phyloP scores from a whole-genome alignment of 2,113 vertebrate species.

The Hipposideros armiger region DNA sequence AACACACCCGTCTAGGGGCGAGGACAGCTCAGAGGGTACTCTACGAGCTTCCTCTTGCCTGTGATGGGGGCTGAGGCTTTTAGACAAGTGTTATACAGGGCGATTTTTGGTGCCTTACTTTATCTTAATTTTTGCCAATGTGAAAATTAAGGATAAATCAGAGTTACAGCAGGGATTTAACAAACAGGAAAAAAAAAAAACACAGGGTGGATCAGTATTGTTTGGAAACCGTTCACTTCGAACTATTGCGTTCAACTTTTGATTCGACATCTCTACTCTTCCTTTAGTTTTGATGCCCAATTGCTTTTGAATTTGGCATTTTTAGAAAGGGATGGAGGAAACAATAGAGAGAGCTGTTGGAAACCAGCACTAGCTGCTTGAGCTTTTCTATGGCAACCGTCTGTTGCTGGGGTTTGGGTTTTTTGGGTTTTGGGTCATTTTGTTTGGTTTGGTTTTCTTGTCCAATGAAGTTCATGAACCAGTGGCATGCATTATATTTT shows the following conservation, averaged over 20 bases:
- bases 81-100: constrained; percentile 83
- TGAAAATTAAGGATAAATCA: constrained; percentile 90
- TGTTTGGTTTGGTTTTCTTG: constrained; percentile 83
- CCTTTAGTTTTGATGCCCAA: constrained; percentile 87
- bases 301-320: constrained; percentile 91
- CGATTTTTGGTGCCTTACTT: constrained; percentile 92
- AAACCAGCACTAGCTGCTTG: constrained; percentile 93
- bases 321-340: constrained; percentile 89
- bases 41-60: constrained; percentile 78
- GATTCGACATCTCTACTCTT: constrained; percentile 88
- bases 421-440: constrained; percentile 72
- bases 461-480: constrained; percentile 90
- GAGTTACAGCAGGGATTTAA: constrained; percentile 90
- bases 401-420: constrained; percentile 91
- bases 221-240: constrained; percentile 88
- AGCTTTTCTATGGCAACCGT: constrained; percentile 95
- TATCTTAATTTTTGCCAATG: constrained; percentile 91
- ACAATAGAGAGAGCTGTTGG: constrained; percentile 93
- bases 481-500: constrained; percentile 90
- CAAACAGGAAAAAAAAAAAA: constrained; percentile 82
- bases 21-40: constrained; percentile 71
- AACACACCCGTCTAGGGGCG: constrained; percentile 79
- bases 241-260: constrained; percentile 88
- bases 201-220: constrained; percentile 88
- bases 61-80: constrained; percentile 76